These are phyloP conservation scores for Morpho deidamia DNA, from an alignment of 2,888 invertebrate genomes.

Conservation along the genomic window DNA sequence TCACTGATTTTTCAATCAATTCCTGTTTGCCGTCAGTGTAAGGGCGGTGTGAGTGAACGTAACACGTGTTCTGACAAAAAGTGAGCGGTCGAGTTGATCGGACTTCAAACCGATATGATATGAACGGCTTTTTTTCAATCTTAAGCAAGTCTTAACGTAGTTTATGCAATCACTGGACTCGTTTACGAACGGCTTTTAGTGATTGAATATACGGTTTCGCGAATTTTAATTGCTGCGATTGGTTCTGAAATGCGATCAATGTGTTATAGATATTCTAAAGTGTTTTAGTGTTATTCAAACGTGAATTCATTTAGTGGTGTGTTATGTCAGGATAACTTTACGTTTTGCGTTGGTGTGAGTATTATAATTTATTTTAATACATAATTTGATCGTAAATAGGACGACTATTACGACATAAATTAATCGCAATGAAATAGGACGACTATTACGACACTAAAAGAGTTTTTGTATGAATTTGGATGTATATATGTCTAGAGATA, in stretches of 20 bases:
- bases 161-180: slow-evolving; percentile 12
- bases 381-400: too few relatives aligned
- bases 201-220: slow-evolving; percentile 10
- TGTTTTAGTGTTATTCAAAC: slow-evolving; percentile 1
- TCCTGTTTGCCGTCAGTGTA: slow-evolving; percentile 1
- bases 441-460: too few relatives aligned
- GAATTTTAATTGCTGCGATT: slow-evolving; percentile 3
- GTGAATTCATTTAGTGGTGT: neutral
- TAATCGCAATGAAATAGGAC: too few relatives aligned
- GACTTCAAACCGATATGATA: slow-evolving; percentile 10
- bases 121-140: slow-evolving; percentile 7
- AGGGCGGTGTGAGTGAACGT: slow-evolving; percentile 15
- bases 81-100: slow-evolving; percentile 24
- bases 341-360: neutral
- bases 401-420: too few relatives aligned
- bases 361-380: neutral
- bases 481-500: too few relatives aligned
- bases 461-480: too few relatives aligned
- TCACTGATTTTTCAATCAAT: slow-evolving; percentile 11
- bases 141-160: slow-evolving; percentile 2
- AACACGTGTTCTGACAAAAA: slow-evolving; percentile 25
- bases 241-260: slow-evolving; percentile 5
- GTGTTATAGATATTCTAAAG: slow-evolving; percentile 4
- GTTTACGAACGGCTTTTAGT: slow-evolving; percentile 13
- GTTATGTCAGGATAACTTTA: neutral